Base-by-base conservation (phyloP, 2,113 vertebrate species). In the Upupa epops region DNA sequence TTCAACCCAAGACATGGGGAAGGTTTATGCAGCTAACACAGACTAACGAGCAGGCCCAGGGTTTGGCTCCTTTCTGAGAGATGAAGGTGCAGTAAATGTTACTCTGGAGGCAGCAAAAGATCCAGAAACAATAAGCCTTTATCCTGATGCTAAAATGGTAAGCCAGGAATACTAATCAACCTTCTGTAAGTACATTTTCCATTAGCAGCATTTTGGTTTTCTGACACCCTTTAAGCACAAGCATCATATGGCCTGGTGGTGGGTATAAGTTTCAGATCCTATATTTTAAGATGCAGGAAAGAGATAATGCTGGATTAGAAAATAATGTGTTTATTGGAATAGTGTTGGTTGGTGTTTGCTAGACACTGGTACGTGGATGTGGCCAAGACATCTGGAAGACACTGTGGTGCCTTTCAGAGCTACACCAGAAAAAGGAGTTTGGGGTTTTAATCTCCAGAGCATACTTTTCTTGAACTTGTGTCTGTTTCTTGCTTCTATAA, bases 101-200 rank as follows among this genome's bases (percentile, higher is more conserved):
- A 79, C 91, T 92, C 70, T 90, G 19, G 16, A 91, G 81, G 74
- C 64, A 69, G 31, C 48, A 66, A 96, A 89, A 92, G 86, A 92
- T 55, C 71, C 70, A 90, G 89, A 93, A 81, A 95, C 92, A 95
- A 92, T 85, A 89, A 93, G 71, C 74, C 68, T 93, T 95, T 96
- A 87, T 95, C 81, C 86, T 90, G 71, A 93, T 79, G 56, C 52
- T 89, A 68, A 83, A 87, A 87, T 83, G 13, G 24, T 79, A 74
- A 83, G 71, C 89, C 93, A 87, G 84, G 78, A 92, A 93, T 94
- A 89, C 87, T 96, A 94, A 95, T 86, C 89, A 83, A 28, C 75
- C 36, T 91, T 80, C 78, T 45, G 46, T 91, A 95, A 92, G 94
- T 93, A 64, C 56, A 68, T 95, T 96, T 96, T 96, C 96, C 81